phyloP scores from a whole-genome alignment of 2,113 vertebrate genomes.

The Cyprinodon variegatus region DNA sequence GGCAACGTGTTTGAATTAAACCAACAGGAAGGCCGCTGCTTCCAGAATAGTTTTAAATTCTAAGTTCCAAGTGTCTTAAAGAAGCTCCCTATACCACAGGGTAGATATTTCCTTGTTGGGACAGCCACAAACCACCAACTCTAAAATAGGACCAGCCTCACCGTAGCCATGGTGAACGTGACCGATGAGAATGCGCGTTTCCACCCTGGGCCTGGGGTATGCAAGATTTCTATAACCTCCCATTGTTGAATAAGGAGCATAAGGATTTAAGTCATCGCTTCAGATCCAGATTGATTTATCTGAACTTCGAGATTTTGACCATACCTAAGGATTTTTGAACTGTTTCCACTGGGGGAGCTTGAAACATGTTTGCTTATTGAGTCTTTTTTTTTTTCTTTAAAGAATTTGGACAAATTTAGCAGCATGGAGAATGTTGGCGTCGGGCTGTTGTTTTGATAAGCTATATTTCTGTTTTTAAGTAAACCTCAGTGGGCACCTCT shows the following conservation, averaged over 20 bases:
- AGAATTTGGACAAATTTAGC: constrained; percentile 63
- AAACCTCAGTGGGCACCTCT: constrained; percentile 68
- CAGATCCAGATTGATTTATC: constrained; percentile 1
- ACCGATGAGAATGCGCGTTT: constrained; percentile 65
- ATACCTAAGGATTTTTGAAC: neutral
- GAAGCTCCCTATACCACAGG: constrained; percentile 70
- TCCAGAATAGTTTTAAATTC: constrained; percentile 72
- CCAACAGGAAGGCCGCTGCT: constrained; percentile 66
- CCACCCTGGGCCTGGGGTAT: constrained; percentile 44
- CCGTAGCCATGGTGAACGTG: constrained; percentile 60
- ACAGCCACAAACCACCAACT: constrained; percentile 70
- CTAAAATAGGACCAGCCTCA: constrained; percentile 64
- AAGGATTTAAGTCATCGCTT: constrained; percentile 21
- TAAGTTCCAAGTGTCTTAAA: constrained; percentile 71
- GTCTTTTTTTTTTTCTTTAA: constrained; percentile 35
- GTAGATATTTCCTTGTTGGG: constrained; percentile 77
- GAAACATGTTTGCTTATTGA: constrained; percentile 61
- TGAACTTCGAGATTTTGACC: neutral
- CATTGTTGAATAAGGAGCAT: constrained; percentile 42
- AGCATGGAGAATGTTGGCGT: constrained; percentile 39
- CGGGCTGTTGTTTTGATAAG: constrained; percentile 72
- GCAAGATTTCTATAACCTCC: constrained; percentile 47
- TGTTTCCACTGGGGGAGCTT: constrained; percentile 11
- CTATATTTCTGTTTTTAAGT: constrained; percentile 66
- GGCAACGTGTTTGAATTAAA: constrained; percentile 56